These are phyloP conservation scores for Ondatra zibethicus DNA, from an alignment of 2,113 vertebrate species.

Conservation along the genomic window DNA sequence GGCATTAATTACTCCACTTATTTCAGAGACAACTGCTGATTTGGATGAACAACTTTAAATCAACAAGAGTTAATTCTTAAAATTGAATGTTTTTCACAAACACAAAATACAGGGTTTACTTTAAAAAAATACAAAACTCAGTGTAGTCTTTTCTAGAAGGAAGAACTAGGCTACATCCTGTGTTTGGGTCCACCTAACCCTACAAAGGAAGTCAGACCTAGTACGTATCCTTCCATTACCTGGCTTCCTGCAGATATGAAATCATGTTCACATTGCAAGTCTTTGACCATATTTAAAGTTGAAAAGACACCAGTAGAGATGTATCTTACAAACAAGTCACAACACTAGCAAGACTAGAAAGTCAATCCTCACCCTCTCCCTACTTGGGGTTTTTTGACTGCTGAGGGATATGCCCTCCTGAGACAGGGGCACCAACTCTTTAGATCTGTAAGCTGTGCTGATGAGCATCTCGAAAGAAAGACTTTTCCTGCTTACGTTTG, in stretches of 20 bases:
- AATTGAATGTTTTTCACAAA: background rate
- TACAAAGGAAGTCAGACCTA: background rate
- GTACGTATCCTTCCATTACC: fast-evolving
- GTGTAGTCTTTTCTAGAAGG: background rate
- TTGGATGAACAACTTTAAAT: background rate
- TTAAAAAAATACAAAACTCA: background rate
- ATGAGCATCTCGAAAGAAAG: background rate
- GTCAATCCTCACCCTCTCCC: fast-evolving
- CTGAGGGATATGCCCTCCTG: no score
- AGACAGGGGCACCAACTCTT: background rate
- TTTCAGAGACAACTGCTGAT: background rate
- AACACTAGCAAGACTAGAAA: background rate
- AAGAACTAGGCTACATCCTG: background rate
- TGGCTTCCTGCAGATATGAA: fast-evolving
- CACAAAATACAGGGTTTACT: background rate
- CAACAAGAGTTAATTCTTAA: background rate
- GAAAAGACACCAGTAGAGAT: background rate
- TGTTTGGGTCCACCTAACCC: fast-evolving
- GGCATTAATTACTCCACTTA: fast-evolving
- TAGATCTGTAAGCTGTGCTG: background rate
- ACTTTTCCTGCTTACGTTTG: fast-evolving
- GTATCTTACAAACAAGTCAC: background rate
- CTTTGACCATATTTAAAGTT: background rate
- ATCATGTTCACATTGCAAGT: fast-evolving
- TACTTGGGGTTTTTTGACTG: no score